Percentiles rank a stretch among this genome's conserved stretches.
Conservation (phyloP, 2,113 vertebrate genomes). For the Mionectes macconnelli region DNA sequence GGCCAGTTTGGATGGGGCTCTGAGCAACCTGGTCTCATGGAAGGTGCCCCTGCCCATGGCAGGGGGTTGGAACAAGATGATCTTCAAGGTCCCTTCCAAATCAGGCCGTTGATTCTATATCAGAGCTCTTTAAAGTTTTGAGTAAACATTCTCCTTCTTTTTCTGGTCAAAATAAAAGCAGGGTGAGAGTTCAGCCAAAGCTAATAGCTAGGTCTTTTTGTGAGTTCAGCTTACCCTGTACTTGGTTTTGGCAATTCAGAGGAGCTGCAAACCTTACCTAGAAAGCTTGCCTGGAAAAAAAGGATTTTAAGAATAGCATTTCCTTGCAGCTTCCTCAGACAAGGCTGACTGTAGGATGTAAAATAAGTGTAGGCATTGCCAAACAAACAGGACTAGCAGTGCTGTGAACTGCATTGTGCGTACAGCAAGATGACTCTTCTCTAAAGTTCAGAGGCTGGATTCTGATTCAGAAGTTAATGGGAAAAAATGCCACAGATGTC, state of each 20-base stretch:
- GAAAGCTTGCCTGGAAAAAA: neutral
- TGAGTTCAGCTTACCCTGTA: neutral
- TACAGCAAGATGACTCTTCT: neutral
- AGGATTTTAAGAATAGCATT: neutral
- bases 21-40: neutral
- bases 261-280: neutral
- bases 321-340: neutral
- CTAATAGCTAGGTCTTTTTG: neutral
- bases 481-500: neutral
- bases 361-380: neutral
- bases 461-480: neutral
- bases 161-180: neutral
- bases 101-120: neutral
- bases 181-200: neutral
- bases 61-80: neutral
- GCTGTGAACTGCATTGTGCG: accelerated
- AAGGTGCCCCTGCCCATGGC: neutral
- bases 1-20: neutral
- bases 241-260: neutral
- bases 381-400: neutral
- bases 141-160: neutral
- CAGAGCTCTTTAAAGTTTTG: neutral
- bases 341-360: neutral
- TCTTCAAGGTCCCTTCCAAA: neutral
- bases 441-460: neutral